phyloP scores from a whole-genome alignment of 2,113 vertebrate species.

The Plotosus lineatus region DNA sequence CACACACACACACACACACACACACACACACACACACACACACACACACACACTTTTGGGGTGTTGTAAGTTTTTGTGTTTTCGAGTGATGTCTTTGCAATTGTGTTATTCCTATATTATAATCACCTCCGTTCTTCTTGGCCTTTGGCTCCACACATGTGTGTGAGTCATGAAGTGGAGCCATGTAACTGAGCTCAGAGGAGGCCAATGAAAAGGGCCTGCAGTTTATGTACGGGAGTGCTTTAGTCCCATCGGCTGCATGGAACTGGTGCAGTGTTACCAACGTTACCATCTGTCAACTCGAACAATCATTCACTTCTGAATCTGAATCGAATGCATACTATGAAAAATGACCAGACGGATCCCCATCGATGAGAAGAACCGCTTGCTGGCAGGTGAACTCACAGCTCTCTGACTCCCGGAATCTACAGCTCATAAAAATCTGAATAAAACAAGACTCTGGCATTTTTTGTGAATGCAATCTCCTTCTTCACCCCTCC shows the following conservation, averaged over 20 bases:
- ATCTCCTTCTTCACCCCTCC: conserved; percentile 44
- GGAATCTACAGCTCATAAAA: too few relatives aligned
- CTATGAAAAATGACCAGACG: neutral
- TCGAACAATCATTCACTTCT: neutral
- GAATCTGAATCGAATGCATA: neutral
- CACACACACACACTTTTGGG: neutral
- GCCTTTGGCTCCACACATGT: conserved; percentile 33
- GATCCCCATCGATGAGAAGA: neutral
- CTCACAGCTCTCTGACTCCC: neutral
- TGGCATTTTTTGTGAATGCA: neutral
- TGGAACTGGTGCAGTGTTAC: neutral
- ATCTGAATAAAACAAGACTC: too few relatives aligned
- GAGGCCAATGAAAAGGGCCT: conserved; percentile 7
- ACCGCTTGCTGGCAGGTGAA: neutral
- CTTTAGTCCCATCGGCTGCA: neutral
- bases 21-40: neutral
- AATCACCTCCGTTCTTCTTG: conserved; percentile 39
- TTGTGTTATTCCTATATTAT: conserved; percentile 34
- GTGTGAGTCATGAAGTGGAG: conserved; percentile 43
- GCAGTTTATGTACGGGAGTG: neutral
- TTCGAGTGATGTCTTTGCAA: conserved; percentile 23
- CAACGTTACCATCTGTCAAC: neutral
- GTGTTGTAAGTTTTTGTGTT: conserved; percentile 30
- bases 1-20: neutral
- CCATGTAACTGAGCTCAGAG: conserved; percentile 2